Evolutionary conservation across 2,888 invertebrate genomes (phyloP).

Genomic region (Perizoma flavofasciatum): DNA sequence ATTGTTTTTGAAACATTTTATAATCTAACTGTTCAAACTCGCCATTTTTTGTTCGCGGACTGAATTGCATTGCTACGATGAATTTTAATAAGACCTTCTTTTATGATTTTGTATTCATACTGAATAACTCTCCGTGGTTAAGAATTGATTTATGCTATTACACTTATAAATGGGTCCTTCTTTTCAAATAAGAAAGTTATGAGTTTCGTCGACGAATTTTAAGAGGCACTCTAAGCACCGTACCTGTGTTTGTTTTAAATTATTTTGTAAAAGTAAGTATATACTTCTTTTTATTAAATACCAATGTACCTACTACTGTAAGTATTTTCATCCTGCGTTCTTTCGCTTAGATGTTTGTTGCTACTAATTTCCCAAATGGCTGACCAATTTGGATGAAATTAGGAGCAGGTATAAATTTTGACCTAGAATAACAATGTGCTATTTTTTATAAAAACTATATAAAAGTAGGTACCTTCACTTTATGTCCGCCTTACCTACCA

Average conservation of each 20-base stretch:
- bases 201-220: slow-evolving; percentile 31
- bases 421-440: too few species aligned
- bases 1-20: slow-evolving; percentile 36
- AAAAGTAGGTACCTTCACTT: too few species aligned
- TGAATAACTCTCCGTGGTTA: slow-evolving; percentile 54
- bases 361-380: too few species aligned
- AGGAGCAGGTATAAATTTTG: too few species aligned
- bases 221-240: slow-evolving; percentile 19
- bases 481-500: too few species aligned
- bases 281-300: too few species aligned
- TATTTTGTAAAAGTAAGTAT: slow-evolving; percentile 4
- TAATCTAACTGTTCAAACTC: slow-evolving; percentile 47
- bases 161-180: slow-evolving; percentile 54
- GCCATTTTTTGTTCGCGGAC: slow-evolving; percentile 50
- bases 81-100: slow-evolving; percentile 62
- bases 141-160: slow-evolving; percentile 67
- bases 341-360: too few species aligned
- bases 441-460: too few species aligned
- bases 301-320: too few species aligned
- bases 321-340: too few species aligned
- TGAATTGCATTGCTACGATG: slow-evolving; percentile 57
- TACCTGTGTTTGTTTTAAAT: slow-evolving; percentile 15
- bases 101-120: slow-evolving; percentile 62
- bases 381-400: too few species aligned
- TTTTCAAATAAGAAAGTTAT: slow-evolving; percentile 48